Evolutionary conservation across 2,888 invertebrate genomes (phyloP).

Genomic region (Diarsia mendica): DNA sequence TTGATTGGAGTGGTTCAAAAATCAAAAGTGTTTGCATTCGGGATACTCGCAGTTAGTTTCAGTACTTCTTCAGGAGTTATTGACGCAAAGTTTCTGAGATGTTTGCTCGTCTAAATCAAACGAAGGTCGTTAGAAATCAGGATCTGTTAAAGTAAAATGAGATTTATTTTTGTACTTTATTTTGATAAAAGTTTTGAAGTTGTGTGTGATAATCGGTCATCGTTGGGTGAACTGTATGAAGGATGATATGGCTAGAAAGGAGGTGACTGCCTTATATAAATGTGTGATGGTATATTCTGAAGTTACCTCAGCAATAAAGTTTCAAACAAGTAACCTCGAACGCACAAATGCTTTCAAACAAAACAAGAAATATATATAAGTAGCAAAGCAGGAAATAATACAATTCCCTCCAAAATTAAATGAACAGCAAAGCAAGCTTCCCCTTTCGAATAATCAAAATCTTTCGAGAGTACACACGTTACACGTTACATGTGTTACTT

Average conservation of each 20-base stretch:
- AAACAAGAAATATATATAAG: background rate
- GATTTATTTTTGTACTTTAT: background rate
- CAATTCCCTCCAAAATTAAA: constrained; percentile 19
- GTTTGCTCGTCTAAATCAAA: constrained; percentile 25
- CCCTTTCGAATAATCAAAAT: constrained; percentile 39
- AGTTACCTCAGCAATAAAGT: background rate
- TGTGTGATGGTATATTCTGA: background rate
- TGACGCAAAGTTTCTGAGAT: constrained; percentile 39
- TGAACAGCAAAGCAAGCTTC: constrained; percentile 13
- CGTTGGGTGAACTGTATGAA: no score
- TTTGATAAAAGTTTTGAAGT: background rate
- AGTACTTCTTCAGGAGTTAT: constrained; percentile 33
- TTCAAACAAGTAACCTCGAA: background rate
- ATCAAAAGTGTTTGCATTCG: constrained; percentile 28
- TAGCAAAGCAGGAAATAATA: constrained; percentile 7
- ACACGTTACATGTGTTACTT: constrained; percentile 29
- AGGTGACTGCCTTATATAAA: no score
- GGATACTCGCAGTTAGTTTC: constrained; percentile 19
- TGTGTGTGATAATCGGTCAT: no score
- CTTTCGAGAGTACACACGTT: constrained; percentile 15
- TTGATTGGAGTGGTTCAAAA: constrained; percentile 19
- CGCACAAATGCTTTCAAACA: background rate
- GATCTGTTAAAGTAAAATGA: background rate
- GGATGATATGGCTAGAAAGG: no score
- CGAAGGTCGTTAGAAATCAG: background rate